Conservation (phyloP, 2,113 vertebrate genomes). For the Sander lucioperca region DNA sequence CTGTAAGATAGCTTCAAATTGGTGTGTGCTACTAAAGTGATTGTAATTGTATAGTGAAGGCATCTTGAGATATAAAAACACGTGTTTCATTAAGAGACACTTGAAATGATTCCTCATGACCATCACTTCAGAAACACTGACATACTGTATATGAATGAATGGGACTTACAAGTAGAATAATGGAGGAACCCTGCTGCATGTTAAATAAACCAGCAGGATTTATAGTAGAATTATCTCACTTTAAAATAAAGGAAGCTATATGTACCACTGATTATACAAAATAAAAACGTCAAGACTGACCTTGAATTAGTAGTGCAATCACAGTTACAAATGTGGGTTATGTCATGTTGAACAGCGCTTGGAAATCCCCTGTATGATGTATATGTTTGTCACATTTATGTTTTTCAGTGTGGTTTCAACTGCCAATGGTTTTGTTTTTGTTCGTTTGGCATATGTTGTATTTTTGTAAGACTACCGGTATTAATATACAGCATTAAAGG, state of each 20-base stretch:
- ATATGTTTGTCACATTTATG: conserved; percentile 24
- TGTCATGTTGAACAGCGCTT: not conserved
- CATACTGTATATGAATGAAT: not conserved
- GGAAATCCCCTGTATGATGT: conserved; percentile 32
- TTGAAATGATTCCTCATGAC: conserved; percentile 1
- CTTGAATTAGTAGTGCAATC: not conserved
- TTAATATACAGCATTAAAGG: not conserved
- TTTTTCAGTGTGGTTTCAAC: conserved; percentile 19
- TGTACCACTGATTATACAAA: not conserved
- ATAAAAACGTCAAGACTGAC: not conserved
- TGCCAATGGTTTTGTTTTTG: not conserved
- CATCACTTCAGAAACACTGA: conserved; percentile 9
- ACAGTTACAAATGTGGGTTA: not conserved
- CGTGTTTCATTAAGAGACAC: conserved; percentile 22
- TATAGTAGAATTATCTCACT: not conserved
- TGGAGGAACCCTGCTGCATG: not conserved
- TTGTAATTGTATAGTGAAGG: conserved; percentile 15
- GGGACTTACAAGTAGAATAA: not conserved
- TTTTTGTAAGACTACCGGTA: not conserved
- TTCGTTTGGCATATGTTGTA: not conserved
- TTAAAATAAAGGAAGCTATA: not conserved
- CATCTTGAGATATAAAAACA: conserved; percentile 18
- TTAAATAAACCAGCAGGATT: not conserved
- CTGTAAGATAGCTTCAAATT: conserved; percentile 1
- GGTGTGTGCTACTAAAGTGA: conserved; percentile 11